Base-by-base conservation (phyloP, 2,113 vertebrate genomes). In the Hassar affinis region DNA sequence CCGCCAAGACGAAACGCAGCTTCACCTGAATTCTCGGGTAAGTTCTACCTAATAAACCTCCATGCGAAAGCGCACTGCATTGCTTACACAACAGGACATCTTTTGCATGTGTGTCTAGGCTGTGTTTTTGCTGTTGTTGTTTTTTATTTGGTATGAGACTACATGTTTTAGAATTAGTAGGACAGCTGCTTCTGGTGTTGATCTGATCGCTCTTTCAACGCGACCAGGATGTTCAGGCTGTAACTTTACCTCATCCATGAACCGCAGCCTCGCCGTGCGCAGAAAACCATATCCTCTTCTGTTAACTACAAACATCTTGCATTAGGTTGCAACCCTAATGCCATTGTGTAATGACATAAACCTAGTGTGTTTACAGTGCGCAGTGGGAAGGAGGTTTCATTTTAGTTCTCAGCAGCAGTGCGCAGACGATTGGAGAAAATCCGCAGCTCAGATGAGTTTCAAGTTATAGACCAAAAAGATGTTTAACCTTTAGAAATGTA, bases 381-480 rank as follows among this genome's bases (percentile, higher is more conserved):
- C 76, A 56, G 69, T 54, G 45, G 71, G 82, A 49, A 15, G 20
- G 71, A 17, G 72, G n/a, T 81, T 86, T 85, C 64, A 71, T 81
- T 80, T 85, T 30, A 27, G 45, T 25, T 20, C 30, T n/a, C n/a
- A n/a, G n/a, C 75, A 54, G 12, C n/a, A 51, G 52, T 17, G 71
- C 69, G 47, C 71, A 62, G 49, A 11, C 20, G 7, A 35, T 1
- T 38, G 35, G n/a, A 3, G 33, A 17, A 38, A 7, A 38, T 15
- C 2, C 15, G 57, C 69, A 82, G 22, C 51, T 72, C 0, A 11
- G 25, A 22, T 22, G 20, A 38, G 3, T 71, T 30, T 45, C 12
- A 25, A 12, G 20, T 69, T 25, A 45, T 9, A 45, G 66, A 12
- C 9, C 62, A 66, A 7, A 33, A 20, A 42, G 4, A 7, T 12